These are phyloP conservation scores for Stenurella melanura DNA, from an alignment of 2,888 invertebrate genomes.

Conservation along the genomic window DNA sequence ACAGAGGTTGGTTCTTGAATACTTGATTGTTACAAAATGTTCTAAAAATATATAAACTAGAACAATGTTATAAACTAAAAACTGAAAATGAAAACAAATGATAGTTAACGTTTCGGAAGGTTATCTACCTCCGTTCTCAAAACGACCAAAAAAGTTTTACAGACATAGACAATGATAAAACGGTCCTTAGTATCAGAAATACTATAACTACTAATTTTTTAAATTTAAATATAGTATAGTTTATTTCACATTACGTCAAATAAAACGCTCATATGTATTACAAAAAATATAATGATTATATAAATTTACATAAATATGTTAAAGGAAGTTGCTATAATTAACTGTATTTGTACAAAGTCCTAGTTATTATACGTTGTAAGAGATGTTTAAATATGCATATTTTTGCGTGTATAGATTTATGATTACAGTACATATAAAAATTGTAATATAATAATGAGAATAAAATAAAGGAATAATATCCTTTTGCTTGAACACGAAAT, in stretches of 20 bases:
- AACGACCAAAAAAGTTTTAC: no score
- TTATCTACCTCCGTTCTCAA: no score
- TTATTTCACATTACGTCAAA: neutral
- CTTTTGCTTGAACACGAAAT: conserved; percentile 60
- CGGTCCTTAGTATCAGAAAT: no score
- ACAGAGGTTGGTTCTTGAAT: no score
- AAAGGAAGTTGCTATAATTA: conserved; percentile 52
- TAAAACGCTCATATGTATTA: conserved; percentile 11
- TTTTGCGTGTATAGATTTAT: conserved; percentile 56
- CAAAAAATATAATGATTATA: conserved; percentile 13
- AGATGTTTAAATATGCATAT: conserved; percentile 46
- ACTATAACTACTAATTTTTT: neutral
- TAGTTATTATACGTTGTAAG: conserved; percentile 45
- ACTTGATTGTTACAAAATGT: no score
- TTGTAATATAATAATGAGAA: conserved; percentile 57
- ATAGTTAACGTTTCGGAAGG: no score
- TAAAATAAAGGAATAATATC: conserved; percentile 57
- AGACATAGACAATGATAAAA: no score
- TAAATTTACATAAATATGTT: conserved; percentile 52
- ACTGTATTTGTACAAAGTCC: conserved; percentile 49
- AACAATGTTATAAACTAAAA: no score
- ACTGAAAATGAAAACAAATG: no score
- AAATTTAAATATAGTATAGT: neutral
- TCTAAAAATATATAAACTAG: no score
- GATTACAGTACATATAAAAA: conserved; percentile 53